Base-by-base conservation (phyloP, 2,113 vertebrate species). In the Porphyrio hochstetteri region DNA sequence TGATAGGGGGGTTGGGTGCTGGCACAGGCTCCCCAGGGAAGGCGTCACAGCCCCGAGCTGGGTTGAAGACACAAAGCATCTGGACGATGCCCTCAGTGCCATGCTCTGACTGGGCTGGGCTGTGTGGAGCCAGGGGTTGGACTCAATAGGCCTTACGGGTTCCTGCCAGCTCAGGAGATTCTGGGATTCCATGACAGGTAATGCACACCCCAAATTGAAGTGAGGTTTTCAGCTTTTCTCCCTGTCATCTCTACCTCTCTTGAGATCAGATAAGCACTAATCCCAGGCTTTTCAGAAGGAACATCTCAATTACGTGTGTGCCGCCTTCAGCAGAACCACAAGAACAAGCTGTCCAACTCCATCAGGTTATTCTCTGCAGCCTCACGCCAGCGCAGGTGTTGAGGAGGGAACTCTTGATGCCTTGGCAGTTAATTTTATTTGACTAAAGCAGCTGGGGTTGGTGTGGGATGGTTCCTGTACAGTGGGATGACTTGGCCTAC, bases 191-290 rank as follows among this genome's bases (percentile, higher is more conserved):
- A 46, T 46, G 44, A 46, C n/a, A 48, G 28, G 2, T 24, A 60
- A 27, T 2, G 3, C 13, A 18, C n/a, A 9, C 2, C 1, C 7
- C 33, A 9, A 20, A 29, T 2, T 7, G 17, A 33, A 40, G 29
- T 17, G 25, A 56, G 18, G 35, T 23, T 31, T 63, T 50, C 1
- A 1, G n/a, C 56, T 55, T 38, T 72, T 14, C 15, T 18, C 19
- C 71, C 11, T 15, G 48, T n/a, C 60, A 7, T 50, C 56, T 12
- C 11, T n/a, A 8, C 46, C 12, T 35, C 27, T 42, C 29, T 27
- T 11, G 46, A 11, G 27, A 61, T 23, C 55, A 68, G 38, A 13
- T 29, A 25, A 2, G 9, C 31, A 53, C 9, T 29, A 25, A 75
- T 11, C 21, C 55, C 69, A 69, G 31, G 5, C 27, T 36, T 52